Evolutionary conservation across 2,888 invertebrate genomes (phyloP), one percentile per base, ranked within the genome.

Genomic region (Parnassius apollo): DNA sequence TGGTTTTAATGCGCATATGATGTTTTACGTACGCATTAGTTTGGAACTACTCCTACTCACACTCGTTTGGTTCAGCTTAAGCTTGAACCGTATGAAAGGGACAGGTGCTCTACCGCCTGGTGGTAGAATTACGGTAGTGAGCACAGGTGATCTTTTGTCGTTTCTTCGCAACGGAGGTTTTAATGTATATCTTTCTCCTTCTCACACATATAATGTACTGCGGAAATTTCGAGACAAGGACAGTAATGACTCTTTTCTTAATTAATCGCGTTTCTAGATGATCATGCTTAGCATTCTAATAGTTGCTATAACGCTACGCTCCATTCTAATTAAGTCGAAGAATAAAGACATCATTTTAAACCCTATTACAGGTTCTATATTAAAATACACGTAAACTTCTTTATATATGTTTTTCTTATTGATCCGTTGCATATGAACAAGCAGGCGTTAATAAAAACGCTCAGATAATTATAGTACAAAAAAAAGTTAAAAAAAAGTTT

Each of bases 101-200:
- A 92, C 91, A 89, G 91, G 88, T 90, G 91, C 86, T 86, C 82
- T 88, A 88, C 86, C 84, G 85, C 80, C 77, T 77, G 83, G 85
- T 85, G 83, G 85, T 86, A 85, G 84, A 88, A 91, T 92, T 91
- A 89, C 91, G 83, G 92, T 91, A 91, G 92, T 91, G 88, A 92
- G 86, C 92, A 92, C 89, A 90, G 90, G 89, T 91, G 92, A 92
- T 90, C 92, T 91, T 92, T 90, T 85, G 86, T 78, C 80, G 86
- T 87, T 87, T 84, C 83, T 84, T 81, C 71, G 74, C 66, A 77
- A 76, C 76, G 82, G 75, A 85, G 83, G 86, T 85, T 85, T 81
- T 81, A 86, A 86, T 85, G 71, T 89, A 88, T 81, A 82, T 65
- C 76, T 74, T 66, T 84, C 89, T 83, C 89, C 75, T 80, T 89